Conservation (phyloP, 1,140 invertebrate genomes). For the Dinothrombium tinctorium region DNA sequence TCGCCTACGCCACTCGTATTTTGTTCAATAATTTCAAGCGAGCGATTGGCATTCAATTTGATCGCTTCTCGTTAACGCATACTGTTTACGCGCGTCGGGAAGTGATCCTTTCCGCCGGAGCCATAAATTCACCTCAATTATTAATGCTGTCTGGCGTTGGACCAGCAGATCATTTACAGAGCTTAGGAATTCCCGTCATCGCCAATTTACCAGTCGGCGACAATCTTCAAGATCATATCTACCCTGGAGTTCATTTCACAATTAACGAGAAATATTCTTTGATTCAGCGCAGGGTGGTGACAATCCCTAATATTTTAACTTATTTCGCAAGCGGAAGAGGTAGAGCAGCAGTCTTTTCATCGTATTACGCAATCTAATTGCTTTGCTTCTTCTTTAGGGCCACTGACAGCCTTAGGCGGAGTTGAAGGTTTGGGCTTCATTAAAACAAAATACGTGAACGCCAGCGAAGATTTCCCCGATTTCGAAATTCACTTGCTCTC, state of each 20-base stretch:
- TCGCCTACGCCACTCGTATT: conserved; percentile 53
- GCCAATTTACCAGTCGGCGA: conserved; percentile 23
- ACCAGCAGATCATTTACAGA: conserved; percentile 23
- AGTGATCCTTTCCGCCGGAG: conserved; percentile 51
- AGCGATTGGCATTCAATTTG: conserved; percentile 48
- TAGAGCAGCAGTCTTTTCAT: not conserved
- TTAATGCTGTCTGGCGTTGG: conserved; percentile 72
- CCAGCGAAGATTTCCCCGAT: conserved; percentile 41
- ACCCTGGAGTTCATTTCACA: conserved; percentile 11
- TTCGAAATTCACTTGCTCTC: conserved; percentile 43
- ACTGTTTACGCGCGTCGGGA: conserved; percentile 42
- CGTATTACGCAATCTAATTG: not conserved
- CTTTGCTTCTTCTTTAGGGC: conserved; percentile 9
- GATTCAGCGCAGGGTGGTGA: conserved; percentile 11
- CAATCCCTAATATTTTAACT: conserved; percentile 1
- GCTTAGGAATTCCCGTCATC: conserved; percentile 19
- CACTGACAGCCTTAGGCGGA: conserved; percentile 20
- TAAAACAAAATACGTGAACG: conserved; percentile 53
- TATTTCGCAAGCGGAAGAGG: conserved; percentile 27
- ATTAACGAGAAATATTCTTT: conserved; percentile 15
- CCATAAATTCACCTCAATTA: conserved; percentile 54
- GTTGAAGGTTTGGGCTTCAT: conserved; percentile 54
- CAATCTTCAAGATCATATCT: conserved; percentile 24
- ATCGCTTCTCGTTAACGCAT: conserved; percentile 34
- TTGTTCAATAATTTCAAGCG: conserved; percentile 55